Base-by-base conservation (phyloP, 2,797 vertebrate species). In the Sebastolobus alascanus region DNA sequence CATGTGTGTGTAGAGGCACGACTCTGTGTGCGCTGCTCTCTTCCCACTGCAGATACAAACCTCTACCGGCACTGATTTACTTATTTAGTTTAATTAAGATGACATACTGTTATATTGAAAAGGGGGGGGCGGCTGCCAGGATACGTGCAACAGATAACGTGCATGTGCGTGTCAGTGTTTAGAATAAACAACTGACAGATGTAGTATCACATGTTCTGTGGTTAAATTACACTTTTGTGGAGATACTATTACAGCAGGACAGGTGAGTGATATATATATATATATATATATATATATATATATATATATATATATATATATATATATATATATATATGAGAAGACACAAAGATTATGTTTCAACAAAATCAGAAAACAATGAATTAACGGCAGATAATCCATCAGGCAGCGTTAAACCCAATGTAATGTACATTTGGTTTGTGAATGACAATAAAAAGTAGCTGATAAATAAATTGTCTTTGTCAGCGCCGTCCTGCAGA, bases 81-180 rank as follows among this genome's bases (percentile, higher is more conserved):
- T 75, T 12, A 22, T 64, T 70, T 46, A 59, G 7, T 59, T 76
- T 35, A 56, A 65, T 79, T 79, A 79, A 43, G 38, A 43, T 66
- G 65, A 65, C 38, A 64, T 69, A 38, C 14, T 20, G 5, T 31
- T 46, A 46, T 46, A 16, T 46, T 2, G 29, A 29, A 4, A n/a
- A 4, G 22, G 55, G 27, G 7, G 54, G 10, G 14, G 25, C 25
- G n/a, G 46, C 46, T 18, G 52, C 46, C 25, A 27, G 52, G 55
- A 29, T 33, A 60, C 58, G 4, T 2, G 5, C 8, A 55, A 66
- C 5, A 43, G 35, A 75, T 20, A 40, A 29, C 3, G 8, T 64
- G 61, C 50, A n/a, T 14, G 12, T 18, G 31, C 1, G 5, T 50
- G 2, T 63, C 25, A 37, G 35, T 25, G 8, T 37, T 54, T 33